phyloP scores from a whole-genome alignment of 2,888 invertebrate species.

The Temnothorax rugatulus region DNA sequence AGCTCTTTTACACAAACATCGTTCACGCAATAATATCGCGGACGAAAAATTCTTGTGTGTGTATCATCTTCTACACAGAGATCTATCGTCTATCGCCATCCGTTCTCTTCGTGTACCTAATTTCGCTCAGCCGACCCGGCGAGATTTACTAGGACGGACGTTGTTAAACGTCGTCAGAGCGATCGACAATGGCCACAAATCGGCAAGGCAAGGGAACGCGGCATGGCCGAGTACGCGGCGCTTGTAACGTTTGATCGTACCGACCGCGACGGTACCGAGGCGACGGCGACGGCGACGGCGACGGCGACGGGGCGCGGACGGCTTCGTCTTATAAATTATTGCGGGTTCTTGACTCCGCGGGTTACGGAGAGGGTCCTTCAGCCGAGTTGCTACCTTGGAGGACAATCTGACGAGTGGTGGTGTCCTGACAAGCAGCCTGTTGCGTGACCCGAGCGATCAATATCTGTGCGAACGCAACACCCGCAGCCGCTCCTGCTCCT shows the following conservation, averaged over 20 bases:
- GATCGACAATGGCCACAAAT: background rate
- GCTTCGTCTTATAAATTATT: conserved; percentile 61
- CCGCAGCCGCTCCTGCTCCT: conserved; percentile 66
- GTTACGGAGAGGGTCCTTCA: conserved; percentile 67
- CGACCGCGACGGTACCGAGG: too few relatives aligned
- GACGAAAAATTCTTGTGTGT: background rate
- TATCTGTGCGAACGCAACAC: conserved; percentile 81
- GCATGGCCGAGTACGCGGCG: background rate
- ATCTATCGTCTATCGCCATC: too few relatives aligned
- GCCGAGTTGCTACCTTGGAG: conserved; percentile 60
- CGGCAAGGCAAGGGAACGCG: conserved; percentile 7
- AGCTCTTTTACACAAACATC: background rate
- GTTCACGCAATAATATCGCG: background rate
- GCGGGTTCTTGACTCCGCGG: conserved; percentile 28
- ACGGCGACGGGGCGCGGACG: background rate
- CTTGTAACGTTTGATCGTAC: conserved; percentile 24
- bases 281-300: too few relatives aligned
- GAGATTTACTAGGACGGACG: background rate
- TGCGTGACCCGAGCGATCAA: conserved; percentile 84
- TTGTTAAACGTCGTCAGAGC: conserved; percentile 6
- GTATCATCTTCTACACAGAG: too few relatives aligned
- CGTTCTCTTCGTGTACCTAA: too few relatives aligned
- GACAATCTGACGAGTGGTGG: conserved; percentile 75
- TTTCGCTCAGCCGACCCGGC: background rate
- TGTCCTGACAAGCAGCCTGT: conserved; percentile 82